A percentile compares a stretch with the other conserved stretches of the same genome.
These are phyloP conservation scores for Diarsia brunnea DNA, from an alignment of 2,888 invertebrate species.

Conservation along the genomic window DNA sequence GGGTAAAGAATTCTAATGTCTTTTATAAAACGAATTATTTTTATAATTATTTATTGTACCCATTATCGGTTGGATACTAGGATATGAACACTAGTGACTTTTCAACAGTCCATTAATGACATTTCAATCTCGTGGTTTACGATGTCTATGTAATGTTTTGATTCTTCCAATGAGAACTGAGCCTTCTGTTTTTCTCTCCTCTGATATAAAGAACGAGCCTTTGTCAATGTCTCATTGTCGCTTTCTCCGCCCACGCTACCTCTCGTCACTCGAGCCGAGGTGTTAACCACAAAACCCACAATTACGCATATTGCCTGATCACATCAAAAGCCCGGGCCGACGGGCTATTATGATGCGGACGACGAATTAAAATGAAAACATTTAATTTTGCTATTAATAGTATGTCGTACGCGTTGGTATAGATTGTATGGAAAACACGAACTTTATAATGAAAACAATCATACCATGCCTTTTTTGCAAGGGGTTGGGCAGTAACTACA, in stretches of 20 bases:
- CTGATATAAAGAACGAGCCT: constrained; percentile 50
- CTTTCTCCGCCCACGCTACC: constrained; percentile 72
- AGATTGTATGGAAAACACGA: constrained; percentile 31
- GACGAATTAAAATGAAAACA: constrained; percentile 84
- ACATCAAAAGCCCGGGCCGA: constrained; percentile 84
- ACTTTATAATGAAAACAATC: not conserved
- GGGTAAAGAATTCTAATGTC: too few relatives aligned
- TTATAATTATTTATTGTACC: too few relatives aligned
- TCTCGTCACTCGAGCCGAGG: constrained; percentile 73
- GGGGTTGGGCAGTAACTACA: not conserved
- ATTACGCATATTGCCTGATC: constrained; percentile 89
- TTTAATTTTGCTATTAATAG: constrained; percentile 79
- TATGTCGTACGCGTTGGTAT: constrained; percentile 11
- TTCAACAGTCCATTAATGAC: too few relatives aligned
- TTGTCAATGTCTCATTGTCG: constrained; percentile 62
- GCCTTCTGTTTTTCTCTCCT: constrained; percentile 31
- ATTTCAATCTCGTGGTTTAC: too few relatives aligned
- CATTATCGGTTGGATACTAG: too few relatives aligned
- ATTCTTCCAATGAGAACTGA: not conserved
- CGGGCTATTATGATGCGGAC: constrained; percentile 81
- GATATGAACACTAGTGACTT: too few relatives aligned
- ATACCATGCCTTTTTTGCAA: not conserved
- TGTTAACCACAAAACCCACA: constrained; percentile 86
- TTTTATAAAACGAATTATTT: too few relatives aligned
- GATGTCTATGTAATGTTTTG: too few relatives aligned